Evolutionary conservation across 2,113 vertebrate genomes (phyloP), one percentile per base, ranked within the genome.

Genomic region (Gobius niger): DNA sequence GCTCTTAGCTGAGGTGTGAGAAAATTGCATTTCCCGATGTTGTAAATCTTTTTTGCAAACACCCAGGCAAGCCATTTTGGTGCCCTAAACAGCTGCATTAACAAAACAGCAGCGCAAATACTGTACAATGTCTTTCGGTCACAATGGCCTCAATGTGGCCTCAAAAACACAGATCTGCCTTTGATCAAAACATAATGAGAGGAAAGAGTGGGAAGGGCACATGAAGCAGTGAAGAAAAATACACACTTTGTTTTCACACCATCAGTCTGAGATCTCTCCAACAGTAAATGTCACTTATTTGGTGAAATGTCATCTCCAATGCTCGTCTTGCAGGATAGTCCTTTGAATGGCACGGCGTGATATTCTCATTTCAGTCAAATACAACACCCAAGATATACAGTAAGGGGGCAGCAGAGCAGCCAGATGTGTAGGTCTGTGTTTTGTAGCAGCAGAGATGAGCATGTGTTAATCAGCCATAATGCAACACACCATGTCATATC

Each of bases 381-480:
- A 57, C 34, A 24, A 47, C 75, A 72, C 46, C 77, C 75, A 42
- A 72, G 69, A 79, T 63, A 64, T 47, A 10, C 9, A 53, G 46
- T 34, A 34, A 59, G 46, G 60, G 60, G 40, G 44, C 15, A 60
- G 10, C 42, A 53, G 19, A 53, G n/a, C 6, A 2, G 50, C 49
- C 16, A 76, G 63, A 73, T 67, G 79, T 73, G 46, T 47, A 73
- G 78, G 71, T 70, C 74, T 72, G 65, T 56, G 53, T 80, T 84
- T 82, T 67, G 73, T 73, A 78, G 64, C 80, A 75, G 70, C 13
- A 14, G 59, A 78, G 78, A 54, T 41, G 69, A 82, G 80, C 74
- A 85, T 85, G 82, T 82, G 85, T 83, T 87, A 85, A 86, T 89
- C 81, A 77, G 78, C 81, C 81, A 75, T 78, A 88, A 88, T 82